Conservation (phyloP, 2,888 invertebrate genomes). For the Nesidiocoris tenuis region DNA sequence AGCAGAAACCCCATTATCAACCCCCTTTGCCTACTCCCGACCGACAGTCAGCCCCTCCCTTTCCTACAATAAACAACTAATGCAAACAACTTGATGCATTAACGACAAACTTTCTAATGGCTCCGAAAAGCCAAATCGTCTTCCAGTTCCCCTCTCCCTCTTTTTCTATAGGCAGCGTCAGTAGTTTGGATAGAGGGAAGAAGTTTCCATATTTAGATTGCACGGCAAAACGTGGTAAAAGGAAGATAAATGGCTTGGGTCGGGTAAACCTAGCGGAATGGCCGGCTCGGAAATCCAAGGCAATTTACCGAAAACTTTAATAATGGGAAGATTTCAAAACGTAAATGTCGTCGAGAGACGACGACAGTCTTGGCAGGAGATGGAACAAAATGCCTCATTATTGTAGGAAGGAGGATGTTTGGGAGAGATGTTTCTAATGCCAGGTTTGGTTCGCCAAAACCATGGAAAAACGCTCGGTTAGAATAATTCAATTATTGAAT, state of each 20-base stretch:
- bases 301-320: conserved; percentile 39
- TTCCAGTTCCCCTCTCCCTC: conserved; percentile 3
- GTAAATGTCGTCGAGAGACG: neutral
- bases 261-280: conserved; percentile 13
- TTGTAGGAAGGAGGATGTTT: too few relatives aligned
- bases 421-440: too few relatives aligned
- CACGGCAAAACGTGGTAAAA: neutral
- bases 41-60: conserved; percentile 9
- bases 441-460: too few relatives aligned
- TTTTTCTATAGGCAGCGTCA: conserved; percentile 3
- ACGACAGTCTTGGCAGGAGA: neutral
- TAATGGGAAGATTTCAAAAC: conserved; percentile 19
- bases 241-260: conserved; percentile 1
- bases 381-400: neutral
- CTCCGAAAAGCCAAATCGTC: conserved; percentile 39
- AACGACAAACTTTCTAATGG: conserved; percentile 44
- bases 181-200: conserved; percentile 1
- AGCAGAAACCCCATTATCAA: conserved; percentile 39
- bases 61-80: conserved; percentile 42
- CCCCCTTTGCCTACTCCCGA: conserved; percentile 4
- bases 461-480: too few relatives aligned
- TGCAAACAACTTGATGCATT: conserved; percentile 45
- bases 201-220: conserved; percentile 24
- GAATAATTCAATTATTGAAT: too few relatives aligned
- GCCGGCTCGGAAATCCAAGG: conserved; percentile 28